Evolutionary conservation across 1,140 invertebrate species (phyloP), one percentile per base, ranked within the genome.

Genomic region (Bombus impatiens): DNA sequence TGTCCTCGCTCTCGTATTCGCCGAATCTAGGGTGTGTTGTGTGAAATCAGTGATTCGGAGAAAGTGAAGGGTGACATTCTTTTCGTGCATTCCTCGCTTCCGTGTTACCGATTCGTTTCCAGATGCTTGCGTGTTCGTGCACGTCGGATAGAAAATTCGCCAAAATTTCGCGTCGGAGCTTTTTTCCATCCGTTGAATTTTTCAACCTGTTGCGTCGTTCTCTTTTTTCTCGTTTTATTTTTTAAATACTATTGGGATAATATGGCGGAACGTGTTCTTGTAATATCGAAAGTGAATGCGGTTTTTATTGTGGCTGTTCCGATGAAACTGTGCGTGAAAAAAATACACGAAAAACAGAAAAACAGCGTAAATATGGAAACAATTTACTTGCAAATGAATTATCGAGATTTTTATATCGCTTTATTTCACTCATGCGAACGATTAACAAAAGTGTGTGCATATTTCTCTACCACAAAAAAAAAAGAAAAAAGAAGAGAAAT

Each of bases 151-250:
- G 44, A 53, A 83, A 84, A 57, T 87, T 86, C 37, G n/a, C 28
- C 37, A 44, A 85, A 84, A 84, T 62, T 65, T 47, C 22, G 13
- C 68, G 32, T 37, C 25, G 0, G 6, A 53, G 47, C 47, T 53
- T 71, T 81, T 88, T 77, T 84, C 42, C 40, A 40, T 82, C 53
- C 71, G n/a, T 74, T 84, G 62, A 83, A 70, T 87, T 87, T 83
- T 82, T 68, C 75, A 84, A 89, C 88, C 85, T 89, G 88, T 89
- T 89, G 85, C 85, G 18, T 80, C 71, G 44, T 70, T 8, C 42
- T 37, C n/a, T 37, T 79, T 86, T 74, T 82, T 75, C 68, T 76
- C 40, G 22, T 32, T 22, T 71, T n/a, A 35, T 53, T 42, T 44
- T 32, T 84, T 32, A 8, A 62, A 75, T 47, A 75, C 37, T 37